Evolutionary conservation across 2,888 invertebrate species (phyloP), one percentile per base, ranked within the genome.

Genomic region (Euplexia lucipara): DNA sequence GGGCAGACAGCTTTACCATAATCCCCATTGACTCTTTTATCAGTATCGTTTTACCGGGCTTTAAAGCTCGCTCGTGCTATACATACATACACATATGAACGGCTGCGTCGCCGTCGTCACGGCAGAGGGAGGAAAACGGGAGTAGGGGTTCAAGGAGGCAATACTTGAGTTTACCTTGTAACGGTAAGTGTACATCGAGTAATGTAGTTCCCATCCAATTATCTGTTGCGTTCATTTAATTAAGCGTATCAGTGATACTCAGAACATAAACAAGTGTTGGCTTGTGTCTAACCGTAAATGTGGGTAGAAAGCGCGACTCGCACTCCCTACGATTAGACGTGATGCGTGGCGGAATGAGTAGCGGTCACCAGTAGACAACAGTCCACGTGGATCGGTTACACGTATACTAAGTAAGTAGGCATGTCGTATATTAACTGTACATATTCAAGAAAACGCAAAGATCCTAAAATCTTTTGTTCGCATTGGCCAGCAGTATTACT

Each of bases 281-380:
- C 69, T 81, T 78, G 77, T 77, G 76, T 72, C 73, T 84, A 85
- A 85, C 86, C 78, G 86, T 86, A 79, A 82, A 80, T 84, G 86
- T 86, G 87, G 71, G 83, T 85, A 89, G 89, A 89, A 89, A 89
- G 89, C 89, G 89, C 85, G 84, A 85, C 86, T 83, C 82, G 65
- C 49, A 69, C 79, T 82, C 82, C 81, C 82, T 81, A 79, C 75
- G 78, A 79, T 82, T 76, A 75, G 68, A 71, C 74, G 70, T 35
- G 61, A 64, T 78, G 81, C 80, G 76, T 78, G 22, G 74, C 80
- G 70, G 65, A 69, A 49, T 66, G 45, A 53, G 53, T 75, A 59
- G 65, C 69, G 81, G 81, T 70, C 81, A 76, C 66, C 62, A 48
- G 52, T 62, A 61, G 47, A 63, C 61, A 60, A 59, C 34, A 49